Conservation (phyloP, 2,797 vertebrate genomes). For the Clarias pachynema region DNA sequence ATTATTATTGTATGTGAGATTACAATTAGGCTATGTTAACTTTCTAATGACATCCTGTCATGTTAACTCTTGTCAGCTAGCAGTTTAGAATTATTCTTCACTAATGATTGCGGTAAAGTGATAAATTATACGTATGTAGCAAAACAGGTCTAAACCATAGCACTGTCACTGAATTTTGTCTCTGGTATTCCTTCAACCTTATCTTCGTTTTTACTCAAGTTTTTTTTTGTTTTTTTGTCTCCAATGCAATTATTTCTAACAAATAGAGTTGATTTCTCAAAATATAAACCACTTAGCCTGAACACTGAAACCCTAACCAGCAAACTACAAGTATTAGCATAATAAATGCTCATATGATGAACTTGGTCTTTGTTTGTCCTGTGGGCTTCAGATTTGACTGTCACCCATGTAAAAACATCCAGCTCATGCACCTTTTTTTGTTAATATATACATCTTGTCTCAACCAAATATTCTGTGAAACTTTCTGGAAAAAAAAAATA, state of each 20-base stretch:
- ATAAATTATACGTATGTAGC: not conserved
- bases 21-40: not conserved
- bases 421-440: not conserved
- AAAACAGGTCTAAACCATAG: not conserved
- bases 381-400: not conserved
- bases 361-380: not conserved
- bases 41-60: not conserved
- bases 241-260: not conserved
- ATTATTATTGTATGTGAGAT: not conserved
- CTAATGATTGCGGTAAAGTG: not conserved
- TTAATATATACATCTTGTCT: not conserved
- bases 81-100: not conserved
- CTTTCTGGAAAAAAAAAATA: not conserved
- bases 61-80: not conserved
- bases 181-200: too few relatives aligned
- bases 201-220: not conserved
- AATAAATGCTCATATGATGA: not conserved
- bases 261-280: not conserved
- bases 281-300: not conserved
- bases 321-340: not conserved
- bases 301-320: not conserved
- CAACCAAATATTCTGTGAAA: not conserved
- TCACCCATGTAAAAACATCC: not conserved
- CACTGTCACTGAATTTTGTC: too few relatives aligned
- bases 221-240: too few relatives aligned